Evolutionary conservation across 2,113 vertebrate genomes (phyloP).

Genomic region (Cebus imitator): DNA sequence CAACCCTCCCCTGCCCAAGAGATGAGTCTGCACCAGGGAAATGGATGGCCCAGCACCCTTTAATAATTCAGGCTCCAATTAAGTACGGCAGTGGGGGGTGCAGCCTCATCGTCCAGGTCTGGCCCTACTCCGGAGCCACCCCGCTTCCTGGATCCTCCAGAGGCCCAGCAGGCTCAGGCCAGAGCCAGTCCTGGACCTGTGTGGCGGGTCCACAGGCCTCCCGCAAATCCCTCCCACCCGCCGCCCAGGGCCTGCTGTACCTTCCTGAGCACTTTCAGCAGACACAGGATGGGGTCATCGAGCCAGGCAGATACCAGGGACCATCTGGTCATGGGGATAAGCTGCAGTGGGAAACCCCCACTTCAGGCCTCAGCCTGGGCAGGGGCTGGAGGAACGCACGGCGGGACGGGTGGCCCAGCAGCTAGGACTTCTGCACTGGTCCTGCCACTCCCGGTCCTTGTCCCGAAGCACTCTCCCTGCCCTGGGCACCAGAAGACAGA

Average conservation of each 20-base stretch:
- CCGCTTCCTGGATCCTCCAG: neutral
- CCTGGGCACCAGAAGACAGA: too few species aligned
- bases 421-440: neutral
- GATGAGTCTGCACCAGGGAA: neutral
- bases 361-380: neutral
- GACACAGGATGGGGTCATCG: neutral
- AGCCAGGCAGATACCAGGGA: neutral
- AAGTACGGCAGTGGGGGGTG: rapidly evolving
- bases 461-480: neutral
- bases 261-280: neutral
- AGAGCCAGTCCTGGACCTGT: rapidly evolving
- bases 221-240: neutral
- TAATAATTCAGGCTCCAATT: neutral
- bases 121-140: too few species aligned
- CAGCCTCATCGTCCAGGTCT: too few species aligned
- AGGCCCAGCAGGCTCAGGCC: neutral
- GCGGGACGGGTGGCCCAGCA: too few species aligned
- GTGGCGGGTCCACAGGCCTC: neutral
- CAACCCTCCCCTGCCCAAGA: neutral
- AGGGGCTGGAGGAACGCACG: too few species aligned
- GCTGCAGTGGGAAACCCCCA: neutral
- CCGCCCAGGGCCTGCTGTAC: neutral
- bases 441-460: neutral
- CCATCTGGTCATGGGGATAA: neutral
- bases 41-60: neutral